A percentile compares a stretch with the other conserved stretches of the same genome.
Conservation (phyloP, 1,140 invertebrate species). For the Pseudomyrmex flavicornis region DNA sequence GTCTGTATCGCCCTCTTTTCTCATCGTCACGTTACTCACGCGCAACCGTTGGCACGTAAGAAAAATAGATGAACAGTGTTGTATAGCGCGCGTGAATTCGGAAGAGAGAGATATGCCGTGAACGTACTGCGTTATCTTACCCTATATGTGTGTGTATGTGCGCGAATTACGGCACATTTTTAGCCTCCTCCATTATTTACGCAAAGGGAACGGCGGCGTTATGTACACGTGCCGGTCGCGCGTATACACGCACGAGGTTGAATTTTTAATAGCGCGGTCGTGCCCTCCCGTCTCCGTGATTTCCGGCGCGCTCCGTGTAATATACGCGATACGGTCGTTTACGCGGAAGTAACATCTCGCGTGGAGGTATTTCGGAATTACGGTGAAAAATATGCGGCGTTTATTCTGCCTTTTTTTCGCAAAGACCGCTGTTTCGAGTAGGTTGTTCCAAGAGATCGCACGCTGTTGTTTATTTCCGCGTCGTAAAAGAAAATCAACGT, state of each 20-base stretch:
- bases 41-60: neutral
- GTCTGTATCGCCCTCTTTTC: neutral
- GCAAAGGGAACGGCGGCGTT: neutral
- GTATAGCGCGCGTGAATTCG: neutral
- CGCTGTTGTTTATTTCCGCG: slow-evolving; percentile 30
- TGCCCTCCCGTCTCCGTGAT: slow-evolving; percentile 16
- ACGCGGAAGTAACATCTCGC: slow-evolving; percentile 35
- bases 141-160: neutral
- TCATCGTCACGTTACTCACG: neutral
- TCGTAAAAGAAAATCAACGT: slow-evolving; percentile 52
- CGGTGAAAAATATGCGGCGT: slow-evolving; percentile 32
- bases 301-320: slow-evolving; percentile 7
- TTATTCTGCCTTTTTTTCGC: slow-evolving; percentile 27
- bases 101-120: neutral
- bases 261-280: slow-evolving; percentile 48
- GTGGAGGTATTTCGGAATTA: slow-evolving; percentile 48
- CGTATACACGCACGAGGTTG: slow-evolving; percentile 8
- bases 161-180: slow-evolving; percentile 34
- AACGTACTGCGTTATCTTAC: neutral
- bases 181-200: slow-evolving; percentile 40
- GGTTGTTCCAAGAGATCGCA: neutral
- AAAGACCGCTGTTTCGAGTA: too few species aligned
- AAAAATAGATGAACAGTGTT: slow-evolving; percentile 51
- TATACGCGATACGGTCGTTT: slow-evolving; percentile 29
- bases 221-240: slow-evolving; percentile 9